phyloP scores from a whole-genome alignment of 2,797 vertebrate genomes.

The Alauda arvensis region DNA sequence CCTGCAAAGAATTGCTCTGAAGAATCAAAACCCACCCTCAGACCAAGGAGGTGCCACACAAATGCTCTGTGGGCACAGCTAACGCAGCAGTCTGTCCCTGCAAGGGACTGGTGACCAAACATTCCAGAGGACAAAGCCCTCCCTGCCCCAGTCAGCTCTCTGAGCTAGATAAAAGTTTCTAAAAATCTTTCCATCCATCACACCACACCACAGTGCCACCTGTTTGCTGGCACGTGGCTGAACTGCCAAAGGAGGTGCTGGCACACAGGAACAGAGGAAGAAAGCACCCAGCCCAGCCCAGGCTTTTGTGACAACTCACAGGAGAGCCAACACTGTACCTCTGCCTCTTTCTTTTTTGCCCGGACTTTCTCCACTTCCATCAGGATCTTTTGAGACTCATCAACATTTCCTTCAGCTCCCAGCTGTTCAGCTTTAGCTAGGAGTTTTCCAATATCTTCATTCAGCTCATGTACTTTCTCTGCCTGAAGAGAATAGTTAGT shows the following conservation, averaged over 20 bases:
- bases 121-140: neutral
- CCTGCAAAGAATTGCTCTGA: neutral
- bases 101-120: neutral
- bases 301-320: neutral
- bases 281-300: neutral
- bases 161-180: neutral
- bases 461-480: constrained; percentile 96
- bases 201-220: neutral
- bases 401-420: constrained; percentile 95
- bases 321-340: constrained; percentile 72
- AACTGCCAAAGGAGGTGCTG: neutral
- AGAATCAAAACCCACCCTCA: neutral
- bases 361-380: constrained; percentile 97
- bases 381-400: constrained; percentile 94
- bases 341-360: constrained; percentile 93
- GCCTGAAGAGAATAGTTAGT: constrained; percentile 72
- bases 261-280: neutral
- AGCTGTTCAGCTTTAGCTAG: constrained; percentile 96
- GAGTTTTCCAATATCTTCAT: constrained; percentile 97
- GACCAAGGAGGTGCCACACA: neutral
- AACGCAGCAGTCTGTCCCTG: neutral
- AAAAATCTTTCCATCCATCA: neutral
- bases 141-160: neutral
- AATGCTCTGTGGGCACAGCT: neutral
- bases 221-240: neutral